Conservation (phyloP, 2,888 invertebrate species). For the Callosobruchus maculatus region DNA sequence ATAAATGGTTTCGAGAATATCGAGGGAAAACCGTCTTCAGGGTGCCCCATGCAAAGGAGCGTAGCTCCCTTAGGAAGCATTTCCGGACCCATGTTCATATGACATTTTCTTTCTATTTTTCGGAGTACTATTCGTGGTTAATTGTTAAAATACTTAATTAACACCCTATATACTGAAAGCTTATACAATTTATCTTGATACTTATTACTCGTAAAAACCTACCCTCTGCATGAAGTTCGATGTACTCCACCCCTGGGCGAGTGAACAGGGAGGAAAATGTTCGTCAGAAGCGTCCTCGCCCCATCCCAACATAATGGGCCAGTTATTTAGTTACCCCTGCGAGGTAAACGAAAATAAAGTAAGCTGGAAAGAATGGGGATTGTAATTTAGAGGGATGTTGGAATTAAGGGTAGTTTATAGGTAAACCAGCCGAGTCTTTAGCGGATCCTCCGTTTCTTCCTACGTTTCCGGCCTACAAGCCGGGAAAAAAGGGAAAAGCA, state of each 20-base stretch:
- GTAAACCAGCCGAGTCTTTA: slow-evolving; percentile 50
- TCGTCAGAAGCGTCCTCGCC: slow-evolving; percentile 28
- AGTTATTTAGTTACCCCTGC: slow-evolving; percentile 51
- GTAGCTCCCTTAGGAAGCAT: no score
- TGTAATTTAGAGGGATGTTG: slow-evolving; percentile 54
- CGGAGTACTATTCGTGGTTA: no score
- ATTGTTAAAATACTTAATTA: no score
- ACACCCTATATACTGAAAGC: no score
- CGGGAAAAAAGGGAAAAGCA: neutral
- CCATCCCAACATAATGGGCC: slow-evolving; percentile 48
- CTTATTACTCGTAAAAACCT: no score
- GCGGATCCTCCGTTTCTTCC: slow-evolving; percentile 38
- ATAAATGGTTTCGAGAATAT: no score
- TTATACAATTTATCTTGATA: no score
- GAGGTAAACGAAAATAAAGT: slow-evolving; percentile 49
- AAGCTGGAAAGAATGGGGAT: slow-evolving; percentile 51
- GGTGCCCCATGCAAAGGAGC: no score
- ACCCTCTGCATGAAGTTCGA: neutral
- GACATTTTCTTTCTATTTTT: no score
- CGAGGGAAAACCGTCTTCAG: no score
- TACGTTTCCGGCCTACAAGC: slow-evolving; percentile 11
- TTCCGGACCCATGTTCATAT: no score
- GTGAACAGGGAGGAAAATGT: slow-evolving; percentile 32
- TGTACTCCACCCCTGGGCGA: neutral
- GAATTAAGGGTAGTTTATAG: slow-evolving; percentile 55